Evolutionary conservation across 2,888 invertebrate genomes (phyloP).

Genomic region (Gibbula magus): DNA sequence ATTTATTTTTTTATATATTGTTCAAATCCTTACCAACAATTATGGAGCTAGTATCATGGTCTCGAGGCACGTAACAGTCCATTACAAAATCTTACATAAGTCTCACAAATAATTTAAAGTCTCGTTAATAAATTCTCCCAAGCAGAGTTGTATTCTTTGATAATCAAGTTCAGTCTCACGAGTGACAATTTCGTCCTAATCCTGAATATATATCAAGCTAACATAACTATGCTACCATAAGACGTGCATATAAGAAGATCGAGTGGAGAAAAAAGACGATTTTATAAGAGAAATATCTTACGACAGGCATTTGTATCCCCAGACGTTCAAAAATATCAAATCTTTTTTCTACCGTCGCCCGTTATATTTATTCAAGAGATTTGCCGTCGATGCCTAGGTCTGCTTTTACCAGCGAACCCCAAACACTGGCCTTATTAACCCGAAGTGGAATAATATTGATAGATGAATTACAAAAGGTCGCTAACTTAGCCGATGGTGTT

Average conservation of each 20-base stretch:
- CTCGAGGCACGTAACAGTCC: too few species aligned
- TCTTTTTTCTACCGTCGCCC: not conserved
- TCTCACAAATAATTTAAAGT: too few species aligned
- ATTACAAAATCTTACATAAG: too few species aligned
- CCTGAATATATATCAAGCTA: not conserved
- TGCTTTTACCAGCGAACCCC: not conserved
- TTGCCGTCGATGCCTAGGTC: not conserved
- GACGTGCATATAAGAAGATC: not conserved
- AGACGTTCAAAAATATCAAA: not conserved
- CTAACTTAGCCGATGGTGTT: not conserved
- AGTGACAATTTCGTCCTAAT: not conserved
- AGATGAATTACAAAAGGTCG: conserved; percentile 5
- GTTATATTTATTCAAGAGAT: not conserved
- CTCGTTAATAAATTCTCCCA: too few species aligned
- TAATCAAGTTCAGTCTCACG: not conserved
- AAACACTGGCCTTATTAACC: not conserved
- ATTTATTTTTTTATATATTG: too few species aligned
- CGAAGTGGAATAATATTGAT: conserved; percentile 2
- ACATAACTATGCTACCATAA: not conserved
- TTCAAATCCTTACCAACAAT: too few species aligned
- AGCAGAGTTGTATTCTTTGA: too few species aligned
- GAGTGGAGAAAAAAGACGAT: too few species aligned
- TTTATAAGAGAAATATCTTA: not conserved
- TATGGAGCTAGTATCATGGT: too few species aligned
- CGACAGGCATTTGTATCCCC: not conserved